phyloP scores from a whole-genome alignment of 2,888 invertebrate genomes.

The Tachina fera region DNA sequence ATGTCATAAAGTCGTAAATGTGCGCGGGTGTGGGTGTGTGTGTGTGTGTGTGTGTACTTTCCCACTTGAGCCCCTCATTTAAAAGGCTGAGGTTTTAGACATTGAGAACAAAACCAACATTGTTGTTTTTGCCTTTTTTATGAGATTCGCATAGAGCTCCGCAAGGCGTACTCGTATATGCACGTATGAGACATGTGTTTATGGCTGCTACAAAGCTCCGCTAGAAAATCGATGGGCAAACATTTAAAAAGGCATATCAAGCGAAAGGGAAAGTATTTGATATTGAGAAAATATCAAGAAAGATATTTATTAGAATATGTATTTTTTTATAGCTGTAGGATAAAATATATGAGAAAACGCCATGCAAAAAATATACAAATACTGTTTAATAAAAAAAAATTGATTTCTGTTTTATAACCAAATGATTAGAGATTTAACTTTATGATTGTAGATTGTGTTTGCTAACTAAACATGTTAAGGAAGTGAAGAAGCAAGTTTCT shows the following conservation, averaged over 20 bases:
- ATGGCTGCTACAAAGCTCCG: not conserved
- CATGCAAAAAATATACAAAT: not conserved
- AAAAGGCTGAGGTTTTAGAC: constrained; percentile 41
- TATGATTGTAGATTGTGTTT: not conserved
- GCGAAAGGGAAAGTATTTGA: not conserved
- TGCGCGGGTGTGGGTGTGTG: too few relatives aligned
- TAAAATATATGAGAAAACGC: not conserved
- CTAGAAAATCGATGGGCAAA: not conserved
- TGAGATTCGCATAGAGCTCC: constrained; percentile 14
- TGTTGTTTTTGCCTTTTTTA: constrained; percentile 44
- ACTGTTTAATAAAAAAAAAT: not conserved
- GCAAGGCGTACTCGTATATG: not conserved
- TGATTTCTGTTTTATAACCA: not conserved
- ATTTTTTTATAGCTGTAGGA: not conserved
- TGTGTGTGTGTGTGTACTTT: constrained; percentile 7
- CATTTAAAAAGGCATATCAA: not conserved
- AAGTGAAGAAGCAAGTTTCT: not conserved
- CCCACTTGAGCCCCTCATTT: constrained; percentile 32
- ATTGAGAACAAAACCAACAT: constrained; percentile 34
- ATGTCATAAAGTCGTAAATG: constrained; percentile 60
- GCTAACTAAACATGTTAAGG: not conserved
- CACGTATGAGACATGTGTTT: not conserved
- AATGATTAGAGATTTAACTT: not conserved
- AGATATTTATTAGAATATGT: not conserved
- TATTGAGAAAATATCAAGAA: not conserved